phyloP scores from a whole-genome alignment of 2,888 invertebrate genomes.

The Thyatira batis region DNA sequence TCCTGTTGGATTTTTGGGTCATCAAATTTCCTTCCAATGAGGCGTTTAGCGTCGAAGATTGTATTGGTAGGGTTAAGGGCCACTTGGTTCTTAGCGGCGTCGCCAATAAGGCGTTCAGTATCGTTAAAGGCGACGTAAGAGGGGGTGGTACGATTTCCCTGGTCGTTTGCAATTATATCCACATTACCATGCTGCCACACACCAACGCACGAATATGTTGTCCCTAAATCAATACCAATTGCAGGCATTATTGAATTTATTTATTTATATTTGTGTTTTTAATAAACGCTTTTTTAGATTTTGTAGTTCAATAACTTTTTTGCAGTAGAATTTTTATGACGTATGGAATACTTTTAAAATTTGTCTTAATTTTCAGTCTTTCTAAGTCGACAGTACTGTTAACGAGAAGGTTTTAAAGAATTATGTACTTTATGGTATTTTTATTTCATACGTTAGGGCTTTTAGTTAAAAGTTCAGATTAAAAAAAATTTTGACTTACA shows the following conservation, averaged over 20 bases:
- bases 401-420: too few relatives aligned
- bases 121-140: conserved; percentile 89
- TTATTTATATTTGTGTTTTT: conserved; percentile 3
- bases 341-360: not conserved
- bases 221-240: conserved; percentile 80
- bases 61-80: conserved; percentile 88
- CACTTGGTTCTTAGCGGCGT: conserved; percentile 87
- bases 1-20: conserved; percentile 89
- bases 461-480: too few relatives aligned
- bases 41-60: conserved; percentile 90
- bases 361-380: too few relatives aligned
- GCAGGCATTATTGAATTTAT: conserved; percentile 58
- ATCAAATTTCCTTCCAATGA: conserved; percentile 90
- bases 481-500: too few relatives aligned
- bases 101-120: conserved; percentile 83
- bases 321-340: not conserved
- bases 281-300: not conserved
- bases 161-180: conserved; percentile 86
- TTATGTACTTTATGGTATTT: too few relatives aligned
- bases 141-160: conserved; percentile 87
- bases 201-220: conserved; percentile 80
- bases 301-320: not conserved
- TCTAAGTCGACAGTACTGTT: too few relatives aligned
- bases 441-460: too few relatives aligned
- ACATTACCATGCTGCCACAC: conserved; percentile 85